These are phyloP conservation scores for Tholera decimalis DNA, from an alignment of 2,888 invertebrate species.

Conservation along the genomic window DNA sequence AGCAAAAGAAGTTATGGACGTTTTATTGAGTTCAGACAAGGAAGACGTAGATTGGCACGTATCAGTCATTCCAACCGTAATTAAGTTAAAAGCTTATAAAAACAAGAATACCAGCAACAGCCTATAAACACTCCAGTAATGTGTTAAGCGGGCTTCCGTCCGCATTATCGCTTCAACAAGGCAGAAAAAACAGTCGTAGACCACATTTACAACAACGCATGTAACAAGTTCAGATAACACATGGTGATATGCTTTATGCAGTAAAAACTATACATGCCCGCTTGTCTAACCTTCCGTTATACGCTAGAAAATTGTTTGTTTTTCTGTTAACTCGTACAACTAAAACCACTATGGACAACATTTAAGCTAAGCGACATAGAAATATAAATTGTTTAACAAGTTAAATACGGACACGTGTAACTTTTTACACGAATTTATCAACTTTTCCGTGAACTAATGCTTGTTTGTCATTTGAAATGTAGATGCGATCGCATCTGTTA, in stretches of 20 bases:
- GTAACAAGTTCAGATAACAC: slow-evolving; percentile 60
- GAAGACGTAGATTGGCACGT: slow-evolving; percentile 6
- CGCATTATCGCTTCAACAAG: slow-evolving; percentile 61
- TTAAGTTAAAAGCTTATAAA: slow-evolving; percentile 61
- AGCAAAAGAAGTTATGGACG: not conserved
- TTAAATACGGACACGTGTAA: slow-evolving; percentile 6
- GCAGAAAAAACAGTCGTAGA: slow-evolving; percentile 49
- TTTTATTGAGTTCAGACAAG: slow-evolving; percentile 18
- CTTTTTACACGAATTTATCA: slow-evolving; percentile 24
- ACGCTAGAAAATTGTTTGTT: slow-evolving; percentile 35
- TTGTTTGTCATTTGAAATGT: slow-evolving; percentile 45
- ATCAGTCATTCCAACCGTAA: slow-evolving; percentile 42
- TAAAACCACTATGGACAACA: not conserved
- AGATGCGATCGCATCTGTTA: slow-evolving; percentile 24
- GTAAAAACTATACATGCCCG: slow-evolving; percentile 49
- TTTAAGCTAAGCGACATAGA: not conserved
- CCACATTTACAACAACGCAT: slow-evolving; percentile 50
- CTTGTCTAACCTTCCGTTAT: slow-evolving; percentile 58
- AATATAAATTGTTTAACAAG: slow-evolving; percentile 9
- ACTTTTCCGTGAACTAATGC: slow-evolving; percentile 25
- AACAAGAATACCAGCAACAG: slow-evolving; percentile 46
- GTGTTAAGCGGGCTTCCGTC: slow-evolving; percentile 65
- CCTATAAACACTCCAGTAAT: slow-evolving; percentile 56
- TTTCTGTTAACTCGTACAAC: not conserved
- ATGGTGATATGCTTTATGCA: slow-evolving; percentile 52